Evolutionary conservation across 2,888 invertebrate genomes (phyloP).

Genomic region (Drosophila bunnanda): DNA sequence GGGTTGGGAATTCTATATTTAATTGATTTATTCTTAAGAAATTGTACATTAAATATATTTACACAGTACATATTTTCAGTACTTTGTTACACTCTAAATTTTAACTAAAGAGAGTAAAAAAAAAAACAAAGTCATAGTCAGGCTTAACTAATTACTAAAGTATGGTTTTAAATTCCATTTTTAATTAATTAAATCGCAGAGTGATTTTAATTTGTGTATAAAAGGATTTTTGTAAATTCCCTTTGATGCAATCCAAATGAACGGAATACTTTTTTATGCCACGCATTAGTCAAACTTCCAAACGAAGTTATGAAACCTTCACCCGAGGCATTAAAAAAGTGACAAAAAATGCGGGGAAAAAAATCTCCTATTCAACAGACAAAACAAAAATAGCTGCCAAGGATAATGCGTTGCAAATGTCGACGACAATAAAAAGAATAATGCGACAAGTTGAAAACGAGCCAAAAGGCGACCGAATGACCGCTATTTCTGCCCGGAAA

Average conservation of each 20-base stretch:
- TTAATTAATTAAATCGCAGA: background rate
- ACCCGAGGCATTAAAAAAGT: constrained; percentile 10
- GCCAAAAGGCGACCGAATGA: constrained; percentile 68
- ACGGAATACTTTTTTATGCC: constrained; percentile 11
- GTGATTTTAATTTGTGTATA: background rate
- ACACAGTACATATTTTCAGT: no score
- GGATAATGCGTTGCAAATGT: constrained; percentile 68
- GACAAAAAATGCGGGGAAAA: constrained; percentile 1
- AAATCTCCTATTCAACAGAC: background rate
- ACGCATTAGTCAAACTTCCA: constrained; percentile 36
- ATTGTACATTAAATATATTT: no score
- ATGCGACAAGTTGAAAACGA: constrained; percentile 76
- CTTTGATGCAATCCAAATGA: background rate
- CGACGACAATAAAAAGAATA: constrained; percentile 76
- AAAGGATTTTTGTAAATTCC: background rate
- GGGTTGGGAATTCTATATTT: no score
- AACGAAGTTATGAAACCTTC: constrained; percentile 28
- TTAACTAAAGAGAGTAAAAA: background rate
- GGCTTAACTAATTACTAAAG: background rate
- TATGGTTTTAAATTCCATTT: background rate
- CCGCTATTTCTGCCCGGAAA: constrained; percentile 49
- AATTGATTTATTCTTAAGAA: background rate
- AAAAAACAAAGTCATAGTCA: background rate
- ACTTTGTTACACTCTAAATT: no score
- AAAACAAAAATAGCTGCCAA: constrained; percentile 35